Evolutionary conservation across 1,140 invertebrate genomes (phyloP).

Genomic region (Brachionus paranguensis): DNA sequence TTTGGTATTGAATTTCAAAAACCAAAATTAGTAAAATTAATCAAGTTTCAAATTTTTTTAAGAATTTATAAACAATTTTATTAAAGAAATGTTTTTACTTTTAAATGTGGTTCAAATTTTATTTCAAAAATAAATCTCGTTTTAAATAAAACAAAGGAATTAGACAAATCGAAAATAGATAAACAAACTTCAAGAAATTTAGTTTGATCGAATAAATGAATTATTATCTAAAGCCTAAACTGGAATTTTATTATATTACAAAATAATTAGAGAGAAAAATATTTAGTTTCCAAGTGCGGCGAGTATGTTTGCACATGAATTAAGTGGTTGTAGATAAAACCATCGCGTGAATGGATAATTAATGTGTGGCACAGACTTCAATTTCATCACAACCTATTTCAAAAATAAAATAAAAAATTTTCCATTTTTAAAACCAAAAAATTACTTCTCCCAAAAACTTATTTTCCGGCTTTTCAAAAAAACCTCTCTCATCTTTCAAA

Average conservation of each 20-base stretch:
- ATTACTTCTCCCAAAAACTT: constrained; percentile 38
- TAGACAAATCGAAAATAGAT: neutral
- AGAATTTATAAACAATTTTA: too few species aligned
- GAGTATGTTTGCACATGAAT: constrained; percentile 7
- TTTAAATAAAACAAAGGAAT: neutral
- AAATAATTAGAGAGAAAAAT: neutral
- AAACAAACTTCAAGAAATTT: neutral
- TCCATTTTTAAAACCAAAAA: neutral
- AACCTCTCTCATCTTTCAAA: constrained; percentile 34
- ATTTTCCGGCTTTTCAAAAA: constrained; percentile 5
- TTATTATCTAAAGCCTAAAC: neutral
- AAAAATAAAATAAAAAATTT: neutral
- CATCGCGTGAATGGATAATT: constrained; percentile 36
- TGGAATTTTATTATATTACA: neutral
- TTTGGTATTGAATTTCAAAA: too few species aligned
- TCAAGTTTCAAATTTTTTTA: too few species aligned
- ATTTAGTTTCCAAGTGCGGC: neutral
- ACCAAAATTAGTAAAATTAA: too few species aligned
- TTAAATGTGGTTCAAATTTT: neutral
- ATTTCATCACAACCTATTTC: neutral
- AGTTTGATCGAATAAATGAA: neutral
- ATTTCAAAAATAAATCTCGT: neutral
- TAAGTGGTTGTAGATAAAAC: constrained; percentile 26
- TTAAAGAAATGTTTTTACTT: neutral
- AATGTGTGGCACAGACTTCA: neutral